Conservation (phyloP, 2,113 vertebrate genomes). For the Macroglossus sobrinus region DNA sequence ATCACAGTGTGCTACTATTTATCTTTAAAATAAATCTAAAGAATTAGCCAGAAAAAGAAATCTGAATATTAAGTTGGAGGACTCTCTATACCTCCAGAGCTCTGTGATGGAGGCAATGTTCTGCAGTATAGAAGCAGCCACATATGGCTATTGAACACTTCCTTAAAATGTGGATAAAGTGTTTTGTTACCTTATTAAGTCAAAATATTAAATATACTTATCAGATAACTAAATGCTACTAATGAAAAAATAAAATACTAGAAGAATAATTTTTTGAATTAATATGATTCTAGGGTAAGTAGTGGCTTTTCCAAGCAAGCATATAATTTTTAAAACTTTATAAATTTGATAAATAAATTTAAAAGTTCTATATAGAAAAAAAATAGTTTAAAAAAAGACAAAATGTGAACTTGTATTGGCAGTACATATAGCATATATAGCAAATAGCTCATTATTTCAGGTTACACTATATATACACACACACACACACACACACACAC, state of each 20-base stretch:
- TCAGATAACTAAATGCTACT: background rate
- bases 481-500: too few species aligned
- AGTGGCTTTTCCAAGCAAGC: background rate
- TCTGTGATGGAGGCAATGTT: background rate
- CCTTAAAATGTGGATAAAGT: background rate
- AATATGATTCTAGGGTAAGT: background rate
- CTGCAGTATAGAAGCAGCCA: background rate
- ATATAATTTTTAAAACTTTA: background rate
- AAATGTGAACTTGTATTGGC: background rate
- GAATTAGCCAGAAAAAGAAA: background rate
- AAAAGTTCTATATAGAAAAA: background rate
- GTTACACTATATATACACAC: background rate
- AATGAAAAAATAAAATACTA: background rate
- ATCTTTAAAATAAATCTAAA: background rate
- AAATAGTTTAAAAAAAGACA: background rate
- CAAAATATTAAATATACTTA: background rate
- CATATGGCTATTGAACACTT: background rate
- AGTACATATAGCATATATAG: background rate
- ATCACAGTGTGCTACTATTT: background rate
- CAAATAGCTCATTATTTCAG: background rate
- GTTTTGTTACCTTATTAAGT: background rate
- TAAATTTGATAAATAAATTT: background rate
- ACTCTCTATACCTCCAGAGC: background rate
- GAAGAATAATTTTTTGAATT: background rate
- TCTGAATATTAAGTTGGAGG: background rate